Conservation (phyloP, 2,113 vertebrate genomes). For the Dendrocopos noguchii region DNA sequence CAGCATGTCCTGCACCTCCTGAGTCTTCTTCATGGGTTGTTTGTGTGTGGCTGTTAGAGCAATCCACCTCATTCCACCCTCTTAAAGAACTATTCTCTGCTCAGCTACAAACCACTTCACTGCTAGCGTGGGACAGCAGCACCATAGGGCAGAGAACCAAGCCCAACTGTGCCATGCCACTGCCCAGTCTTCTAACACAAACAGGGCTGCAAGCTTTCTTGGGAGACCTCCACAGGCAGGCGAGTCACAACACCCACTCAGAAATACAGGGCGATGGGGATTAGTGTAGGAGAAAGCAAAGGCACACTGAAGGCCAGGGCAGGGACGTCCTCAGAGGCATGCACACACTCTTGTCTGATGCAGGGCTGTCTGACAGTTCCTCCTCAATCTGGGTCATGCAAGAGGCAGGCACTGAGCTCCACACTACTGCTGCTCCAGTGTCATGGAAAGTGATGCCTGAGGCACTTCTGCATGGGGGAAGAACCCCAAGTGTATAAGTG, state of each 20-base stretch:
- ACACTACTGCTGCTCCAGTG: neutral
- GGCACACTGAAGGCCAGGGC: neutral
- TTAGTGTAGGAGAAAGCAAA: slow-evolving; percentile 44
- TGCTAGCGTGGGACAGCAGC: neutral
- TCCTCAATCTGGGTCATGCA: neutral
- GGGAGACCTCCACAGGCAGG: slow-evolving; percentile 3
- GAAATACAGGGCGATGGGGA: slow-evolving; percentile 4
- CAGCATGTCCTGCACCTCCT: neutral
- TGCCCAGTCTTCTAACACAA: neutral
- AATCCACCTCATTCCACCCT: neutral
- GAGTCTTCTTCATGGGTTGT: neutral
- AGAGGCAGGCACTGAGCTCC: neutral
- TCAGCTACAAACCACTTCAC: neutral
- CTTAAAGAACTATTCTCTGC: neutral
- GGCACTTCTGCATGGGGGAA: neutral
- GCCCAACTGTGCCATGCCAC: neutral
- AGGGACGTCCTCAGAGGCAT: neutral
- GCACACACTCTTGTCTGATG: neutral
- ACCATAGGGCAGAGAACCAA: neutral
- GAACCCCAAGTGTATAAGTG: neutral
- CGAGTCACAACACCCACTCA: slow-evolving; percentile 35
- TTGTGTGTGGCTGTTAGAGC: neutral
- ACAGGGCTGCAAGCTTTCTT: neutral
- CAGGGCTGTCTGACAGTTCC: neutral
- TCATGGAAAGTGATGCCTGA: neutral